Evolutionary conservation across 2,797 vertebrate species (phyloP).

Genomic region (Craterocephalus amniculus): DNA sequence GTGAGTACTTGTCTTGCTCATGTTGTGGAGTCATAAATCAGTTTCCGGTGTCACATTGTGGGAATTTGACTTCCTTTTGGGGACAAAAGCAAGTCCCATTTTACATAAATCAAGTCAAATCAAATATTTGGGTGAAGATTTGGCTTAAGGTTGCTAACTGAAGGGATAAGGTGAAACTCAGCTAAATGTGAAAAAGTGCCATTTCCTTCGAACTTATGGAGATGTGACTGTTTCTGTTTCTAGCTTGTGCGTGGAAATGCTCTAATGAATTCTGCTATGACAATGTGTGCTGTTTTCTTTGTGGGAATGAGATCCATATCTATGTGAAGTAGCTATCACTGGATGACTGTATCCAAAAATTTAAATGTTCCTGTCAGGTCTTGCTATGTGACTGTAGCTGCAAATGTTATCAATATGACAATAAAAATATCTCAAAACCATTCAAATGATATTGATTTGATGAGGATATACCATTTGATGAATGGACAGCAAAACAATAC

Average conservation of each 20-base stretch:
- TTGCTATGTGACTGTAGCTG: background rate
- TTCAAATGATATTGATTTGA: too few relatives aligned
- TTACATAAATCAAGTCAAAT: background rate
- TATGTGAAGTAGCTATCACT: background rate
- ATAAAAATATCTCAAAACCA: too few relatives aligned
- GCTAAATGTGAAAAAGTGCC: background rate
- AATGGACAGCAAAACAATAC: background rate
- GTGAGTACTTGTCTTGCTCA: background rate
- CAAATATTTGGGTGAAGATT: constrained; percentile 2
- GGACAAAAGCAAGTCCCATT: background rate
- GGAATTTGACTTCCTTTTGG: background rate
- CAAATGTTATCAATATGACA: background rate
- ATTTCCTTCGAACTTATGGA: background rate
- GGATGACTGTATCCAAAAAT: background rate
- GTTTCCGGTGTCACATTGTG: background rate
- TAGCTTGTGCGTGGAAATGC: background rate
- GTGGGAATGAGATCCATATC: background rate
- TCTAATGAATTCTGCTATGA: background rate
- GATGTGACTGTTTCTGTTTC: background rate
- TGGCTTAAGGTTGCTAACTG: background rate
- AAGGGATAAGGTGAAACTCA: background rate
- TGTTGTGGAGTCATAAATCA: background rate
- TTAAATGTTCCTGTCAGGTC: background rate
- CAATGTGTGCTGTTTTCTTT: background rate
- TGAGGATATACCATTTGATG: too few relatives aligned